These are phyloP conservation scores for Melanitta fusca DNA, from an alignment of 2,797 vertebrate genomes.

Conservation along the genomic window DNA sequence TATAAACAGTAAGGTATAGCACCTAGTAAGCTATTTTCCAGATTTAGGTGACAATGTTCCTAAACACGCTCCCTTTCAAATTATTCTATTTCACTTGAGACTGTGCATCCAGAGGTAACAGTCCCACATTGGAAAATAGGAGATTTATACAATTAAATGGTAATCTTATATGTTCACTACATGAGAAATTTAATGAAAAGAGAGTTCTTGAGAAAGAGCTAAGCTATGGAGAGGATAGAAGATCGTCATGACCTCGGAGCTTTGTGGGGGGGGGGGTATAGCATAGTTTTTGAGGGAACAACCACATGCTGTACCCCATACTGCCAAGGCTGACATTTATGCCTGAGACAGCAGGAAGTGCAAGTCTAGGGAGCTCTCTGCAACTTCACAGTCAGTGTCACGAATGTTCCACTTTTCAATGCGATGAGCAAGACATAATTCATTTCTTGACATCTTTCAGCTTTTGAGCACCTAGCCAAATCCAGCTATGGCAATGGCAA, in stretches of 20 bases:
- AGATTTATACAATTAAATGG: neutral
- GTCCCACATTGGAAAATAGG: neutral
- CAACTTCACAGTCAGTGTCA: neutral
- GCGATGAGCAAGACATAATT: neutral
- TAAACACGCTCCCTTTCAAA: neutral
- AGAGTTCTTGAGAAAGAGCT: neutral
- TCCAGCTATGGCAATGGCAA: neutral
- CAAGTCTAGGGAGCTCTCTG: neutral
- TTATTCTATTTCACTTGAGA: neutral
- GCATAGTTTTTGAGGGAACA: neutral
- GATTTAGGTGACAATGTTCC: neutral
- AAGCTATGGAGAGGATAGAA: neutral
- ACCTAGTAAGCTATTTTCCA: neutral
- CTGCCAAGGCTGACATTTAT: neutral
- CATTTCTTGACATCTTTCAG: neutral
- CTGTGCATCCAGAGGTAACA: neutral
- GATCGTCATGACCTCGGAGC: neutral
- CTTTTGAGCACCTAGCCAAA: neutral
- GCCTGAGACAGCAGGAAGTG: neutral
- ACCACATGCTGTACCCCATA: neutral
- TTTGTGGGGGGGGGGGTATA: neutral
- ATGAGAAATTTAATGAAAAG: neutral
- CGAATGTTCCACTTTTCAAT: neutral
- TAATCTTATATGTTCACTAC: neutral
- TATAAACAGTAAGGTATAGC: neutral